Evolutionary conservation across 2,113 vertebrate species (phyloP).

Genomic region (Morone saxatilis): DNA sequence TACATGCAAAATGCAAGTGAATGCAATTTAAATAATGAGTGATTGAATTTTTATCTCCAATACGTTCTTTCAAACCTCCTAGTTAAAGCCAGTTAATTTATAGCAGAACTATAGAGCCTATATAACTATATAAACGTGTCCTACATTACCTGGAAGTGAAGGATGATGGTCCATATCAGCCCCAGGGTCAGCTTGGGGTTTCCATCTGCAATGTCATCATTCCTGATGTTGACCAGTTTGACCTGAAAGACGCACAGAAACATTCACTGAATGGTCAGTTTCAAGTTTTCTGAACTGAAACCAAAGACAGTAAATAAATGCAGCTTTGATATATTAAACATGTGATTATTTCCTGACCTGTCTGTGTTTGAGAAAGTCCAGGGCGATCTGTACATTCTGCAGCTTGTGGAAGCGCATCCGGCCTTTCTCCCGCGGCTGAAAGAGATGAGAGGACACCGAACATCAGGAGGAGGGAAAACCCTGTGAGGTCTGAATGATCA

Average conservation of each 20-base stretch:
- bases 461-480: slow-evolving; percentile 2
- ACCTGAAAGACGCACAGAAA: slow-evolving; percentile 81
- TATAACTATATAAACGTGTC: background rate
- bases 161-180: slow-evolving; percentile 98
- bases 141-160: slow-evolving; percentile 93
- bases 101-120: background rate
- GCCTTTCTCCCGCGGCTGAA: slow-evolving; percentile 95
- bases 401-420: slow-evolving; percentile 98
- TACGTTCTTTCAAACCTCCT: background rate
- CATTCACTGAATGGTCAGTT: background rate
- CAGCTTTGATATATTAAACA: background rate
- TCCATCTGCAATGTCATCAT: slow-evolving; percentile 96
- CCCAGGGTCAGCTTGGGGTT: slow-evolving; percentile 97
- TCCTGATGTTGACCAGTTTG: slow-evolving; percentile 96
- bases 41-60: background rate
- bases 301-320: background rate
- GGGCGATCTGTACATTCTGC: slow-evolving; percentile 97
- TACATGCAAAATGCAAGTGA: background rate
- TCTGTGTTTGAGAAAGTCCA: slow-evolving; percentile 96
- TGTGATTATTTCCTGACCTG: slow-evolving; percentile 84
- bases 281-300: background rate
- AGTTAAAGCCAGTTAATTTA: background rate
- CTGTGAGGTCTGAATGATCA: background rate
- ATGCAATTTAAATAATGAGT: background rate
- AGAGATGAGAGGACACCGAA: slow-evolving; percentile 19